These are phyloP conservation scores for Ophiodon elongatus DNA, from an alignment of 2,113 vertebrate genomes.

Conservation along the genomic window DNA sequence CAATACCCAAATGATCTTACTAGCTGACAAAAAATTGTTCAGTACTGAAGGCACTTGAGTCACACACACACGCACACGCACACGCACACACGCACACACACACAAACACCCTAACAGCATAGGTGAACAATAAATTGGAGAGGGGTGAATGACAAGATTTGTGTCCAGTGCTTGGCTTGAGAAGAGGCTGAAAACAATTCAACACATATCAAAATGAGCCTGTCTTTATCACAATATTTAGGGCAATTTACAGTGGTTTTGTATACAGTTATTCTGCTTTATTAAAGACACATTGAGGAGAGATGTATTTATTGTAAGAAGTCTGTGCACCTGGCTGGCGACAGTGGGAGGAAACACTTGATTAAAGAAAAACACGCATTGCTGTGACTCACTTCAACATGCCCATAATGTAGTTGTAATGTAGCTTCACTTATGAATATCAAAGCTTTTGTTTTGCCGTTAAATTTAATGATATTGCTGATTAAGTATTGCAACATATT, in stretches of 20 bases:
- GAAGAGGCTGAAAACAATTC: constrained; percentile 8
- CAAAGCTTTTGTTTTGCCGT: neutral
- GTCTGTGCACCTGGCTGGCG: constrained; percentile 1
- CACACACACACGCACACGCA: neutral
- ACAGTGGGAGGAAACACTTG: constrained; percentile 13
- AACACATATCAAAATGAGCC: constrained; percentile 19
- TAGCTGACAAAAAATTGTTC: neutral
- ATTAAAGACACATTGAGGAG: neutral
- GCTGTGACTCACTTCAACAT: neutral
- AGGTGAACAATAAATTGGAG: too few species aligned
- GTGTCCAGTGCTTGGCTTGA: constrained; percentile 20
- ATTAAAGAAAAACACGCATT: neutral
- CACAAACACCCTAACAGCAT: too few species aligned
- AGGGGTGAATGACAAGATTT: too few species aligned
- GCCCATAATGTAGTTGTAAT: neutral
- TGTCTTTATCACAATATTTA: constrained; percentile 5
- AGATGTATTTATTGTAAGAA: neutral
- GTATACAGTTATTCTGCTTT: neutral
- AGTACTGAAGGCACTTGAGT: neutral
- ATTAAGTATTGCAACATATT: neutral
- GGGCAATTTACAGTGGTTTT: neutral
- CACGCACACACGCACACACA: neutral
- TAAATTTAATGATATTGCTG: neutral
- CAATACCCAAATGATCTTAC: constrained; percentile 1
- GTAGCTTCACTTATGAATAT: neutral